phyloP scores from a whole-genome alignment of 2,113 vertebrate genomes.

The Corythornis madagascariensis region DNA sequence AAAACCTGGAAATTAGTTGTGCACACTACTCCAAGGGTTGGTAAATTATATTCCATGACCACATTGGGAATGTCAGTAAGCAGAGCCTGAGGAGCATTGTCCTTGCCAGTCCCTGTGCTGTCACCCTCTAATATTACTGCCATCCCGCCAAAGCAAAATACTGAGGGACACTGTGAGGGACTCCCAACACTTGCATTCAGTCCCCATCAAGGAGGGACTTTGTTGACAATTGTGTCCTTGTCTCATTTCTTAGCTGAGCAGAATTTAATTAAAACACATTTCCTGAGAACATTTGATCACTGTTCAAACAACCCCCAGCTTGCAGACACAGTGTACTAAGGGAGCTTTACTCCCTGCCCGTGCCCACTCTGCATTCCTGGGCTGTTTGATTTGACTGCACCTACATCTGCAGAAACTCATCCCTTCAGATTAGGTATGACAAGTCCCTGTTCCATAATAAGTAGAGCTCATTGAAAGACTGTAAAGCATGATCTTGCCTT shows the following conservation, averaged over 20 bases:
- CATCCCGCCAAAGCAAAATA: neutral
- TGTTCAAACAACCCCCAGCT: slow-evolving; percentile 3
- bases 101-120: neutral
- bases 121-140: neutral
- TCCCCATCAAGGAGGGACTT: neutral
- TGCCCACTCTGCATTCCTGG: neutral
- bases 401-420: slow-evolving; percentile 14
- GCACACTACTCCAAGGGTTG: neutral
- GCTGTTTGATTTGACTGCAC: slow-evolving; percentile 9
- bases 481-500: neutral
- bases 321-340: neutral
- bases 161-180: neutral
- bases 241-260: slow-evolving; percentile 30
- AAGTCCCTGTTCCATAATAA: neutral
- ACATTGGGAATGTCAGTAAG: neutral
- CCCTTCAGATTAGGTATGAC: neutral
- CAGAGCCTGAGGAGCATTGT: neutral
- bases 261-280: slow-evolving; percentile 52
- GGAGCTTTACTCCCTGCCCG: neutral
- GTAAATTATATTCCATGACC: neutral
- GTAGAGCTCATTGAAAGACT: neutral
- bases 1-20: neutral
- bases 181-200: neutral
- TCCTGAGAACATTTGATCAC: slow-evolving; percentile 37
- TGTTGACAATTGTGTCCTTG: slow-evolving; percentile 26